Evolutionary conservation across 2,113 vertebrate genomes (phyloP), one percentile per base, ranked within the genome.

Genomic region (Mus pahari): DNA sequence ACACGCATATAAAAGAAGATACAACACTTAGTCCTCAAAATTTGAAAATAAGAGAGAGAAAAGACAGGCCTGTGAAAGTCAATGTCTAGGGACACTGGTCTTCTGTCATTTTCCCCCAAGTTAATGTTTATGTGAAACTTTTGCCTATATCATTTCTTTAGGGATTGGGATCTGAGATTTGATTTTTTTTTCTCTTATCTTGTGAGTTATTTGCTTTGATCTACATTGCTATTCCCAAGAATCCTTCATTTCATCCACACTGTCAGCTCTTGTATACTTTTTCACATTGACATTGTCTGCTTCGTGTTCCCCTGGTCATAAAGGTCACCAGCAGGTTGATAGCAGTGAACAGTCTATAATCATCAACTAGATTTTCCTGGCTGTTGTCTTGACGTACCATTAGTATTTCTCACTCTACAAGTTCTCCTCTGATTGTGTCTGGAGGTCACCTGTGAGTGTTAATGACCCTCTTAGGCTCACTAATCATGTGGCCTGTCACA

Each of bases 351-450:
- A 68, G 24, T 16, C 86, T 62, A 26, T 93, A 58, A 17, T 33
- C 83, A 79, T 84, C 90, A 92, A 68, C 17, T n/a, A 68, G 45
- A 74, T 74, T 74, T 87, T 39, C 78, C 48, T 79, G 42, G 9
- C 5, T 50, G 8, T 84, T 33, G 31, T 31, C 66, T 2, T 91
- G 45, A 86, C 19, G 11, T 93, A 11, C 45, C 5, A 55, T 55
- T 90, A 79, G 0, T 77, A 87, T 91, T 94, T 73, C 90, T 39
- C 8, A 89, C 74, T 73, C 33, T 53, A 20, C 39, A 89, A 68
- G 75, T 94, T 91, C 50, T 90, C n/a, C 50, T 83, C 88, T 19
- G 45, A 13, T 92, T 94, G n/a, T 94, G 77, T 91, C 74, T 89
- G 8, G 16, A 91, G 58, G 16, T 91, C 28, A 73, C n/a, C 16